Evolutionary conservation across 64 coral and sea anemone species (phyloP).

Genomic region (Montipora capricornis): DNA sequence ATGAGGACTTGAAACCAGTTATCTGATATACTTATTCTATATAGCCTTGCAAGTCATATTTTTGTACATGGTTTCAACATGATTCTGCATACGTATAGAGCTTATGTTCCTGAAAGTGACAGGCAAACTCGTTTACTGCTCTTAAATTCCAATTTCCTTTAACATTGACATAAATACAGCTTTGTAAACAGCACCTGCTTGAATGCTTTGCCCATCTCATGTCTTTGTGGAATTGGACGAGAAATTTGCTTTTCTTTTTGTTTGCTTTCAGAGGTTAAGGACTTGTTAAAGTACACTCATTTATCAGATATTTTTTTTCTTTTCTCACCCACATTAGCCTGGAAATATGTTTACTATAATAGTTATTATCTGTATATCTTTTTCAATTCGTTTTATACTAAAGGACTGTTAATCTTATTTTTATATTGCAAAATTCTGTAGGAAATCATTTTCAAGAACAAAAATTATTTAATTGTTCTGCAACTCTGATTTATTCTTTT

Average conservation of each 20-base stretch:
- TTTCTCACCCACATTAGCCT: background rate
- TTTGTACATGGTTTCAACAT: background rate
- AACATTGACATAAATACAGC: background rate
- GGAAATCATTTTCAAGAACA: background rate
- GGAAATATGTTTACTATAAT: background rate
- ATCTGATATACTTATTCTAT: slow-evolving; percentile 14
- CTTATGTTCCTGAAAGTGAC: no score
- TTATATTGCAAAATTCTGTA: slow-evolving; percentile 13
- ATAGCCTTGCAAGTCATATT: background rate
- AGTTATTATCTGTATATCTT: background rate
- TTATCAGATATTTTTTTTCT: background rate
- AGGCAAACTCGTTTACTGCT: no score
- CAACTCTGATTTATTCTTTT: background rate
- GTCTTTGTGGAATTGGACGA: background rate
- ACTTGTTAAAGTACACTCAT: background rate
- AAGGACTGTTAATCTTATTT: slow-evolving; percentile 17
- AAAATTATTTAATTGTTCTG: no score
- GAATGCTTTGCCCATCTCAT: background rate
- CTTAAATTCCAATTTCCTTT: no score
- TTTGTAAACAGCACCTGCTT: background rate
- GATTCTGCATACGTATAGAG: background rate
- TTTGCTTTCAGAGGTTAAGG: background rate
- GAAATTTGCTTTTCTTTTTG: background rate
- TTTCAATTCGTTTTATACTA: background rate
- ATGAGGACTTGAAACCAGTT: background rate